phyloP scores from a whole-genome alignment of 2,888 invertebrate genomes.

The Erannis defoliaria region DNA sequence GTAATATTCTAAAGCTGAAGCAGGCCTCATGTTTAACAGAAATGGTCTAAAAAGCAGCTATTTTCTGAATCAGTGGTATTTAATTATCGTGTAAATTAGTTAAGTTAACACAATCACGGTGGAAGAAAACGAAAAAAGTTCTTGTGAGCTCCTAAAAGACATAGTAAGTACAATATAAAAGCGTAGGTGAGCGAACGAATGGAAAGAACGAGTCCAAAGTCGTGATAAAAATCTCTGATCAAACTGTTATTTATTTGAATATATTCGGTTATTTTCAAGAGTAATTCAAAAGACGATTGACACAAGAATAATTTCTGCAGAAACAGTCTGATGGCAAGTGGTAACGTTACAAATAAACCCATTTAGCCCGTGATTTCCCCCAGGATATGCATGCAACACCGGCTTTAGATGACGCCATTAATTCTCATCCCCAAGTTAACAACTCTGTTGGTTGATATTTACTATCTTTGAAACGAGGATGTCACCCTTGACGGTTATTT shows the following conservation, averaged over 20 bases:
- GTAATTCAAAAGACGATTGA: conserved; percentile 7
- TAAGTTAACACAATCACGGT: too few species aligned
- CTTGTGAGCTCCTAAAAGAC: too few species aligned
- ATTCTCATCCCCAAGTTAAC: conserved; percentile 27
- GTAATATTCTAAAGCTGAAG: too few species aligned
- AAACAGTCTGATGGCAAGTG: conserved; percentile 9
- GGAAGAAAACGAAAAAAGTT: too few species aligned
- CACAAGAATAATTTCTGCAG: conserved; percentile 3
- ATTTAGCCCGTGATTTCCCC: conserved; percentile 32
- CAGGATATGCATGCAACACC: conserved; percentile 23
- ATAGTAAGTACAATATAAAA: too few species aligned
- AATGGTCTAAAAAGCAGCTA: too few species aligned
- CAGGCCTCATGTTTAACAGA: too few species aligned
- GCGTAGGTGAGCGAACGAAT: too few species aligned
- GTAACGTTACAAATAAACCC: conserved; percentile 29
- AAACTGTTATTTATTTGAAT: background rate
- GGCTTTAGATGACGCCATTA: conserved; percentile 25
- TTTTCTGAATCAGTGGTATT: too few species aligned
- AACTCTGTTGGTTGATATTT: conserved; percentile 18
- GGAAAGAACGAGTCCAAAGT: background rate
- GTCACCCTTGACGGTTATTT: conserved; percentile 15
- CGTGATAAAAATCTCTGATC: background rate
- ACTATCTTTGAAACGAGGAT: conserved; percentile 14
- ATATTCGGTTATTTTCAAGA: background rate
- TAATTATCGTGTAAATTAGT: too few species aligned